Percentiles rank a stretch among this genome's conserved stretches.
Conservation (phyloP, 2,888 invertebrate species). For the Papilio gigon region DNA sequence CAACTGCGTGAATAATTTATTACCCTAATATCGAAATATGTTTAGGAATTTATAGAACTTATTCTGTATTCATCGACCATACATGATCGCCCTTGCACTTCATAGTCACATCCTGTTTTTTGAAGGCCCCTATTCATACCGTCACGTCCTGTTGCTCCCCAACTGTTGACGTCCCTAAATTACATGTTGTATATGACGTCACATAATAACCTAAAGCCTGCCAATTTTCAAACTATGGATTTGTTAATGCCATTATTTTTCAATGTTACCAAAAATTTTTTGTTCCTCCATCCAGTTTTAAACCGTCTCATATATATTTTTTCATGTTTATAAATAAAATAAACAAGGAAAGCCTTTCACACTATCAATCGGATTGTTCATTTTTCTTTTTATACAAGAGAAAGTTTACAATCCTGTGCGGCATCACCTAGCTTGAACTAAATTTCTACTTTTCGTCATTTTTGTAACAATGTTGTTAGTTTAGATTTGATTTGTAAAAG, state of each 20-base stretch:
- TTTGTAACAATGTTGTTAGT: not conserved
- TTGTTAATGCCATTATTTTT: no score
- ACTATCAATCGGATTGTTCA: not conserved
- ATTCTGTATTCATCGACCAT: constrained; percentile 32
- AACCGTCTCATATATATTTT: no score
- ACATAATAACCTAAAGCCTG: constrained; percentile 45
- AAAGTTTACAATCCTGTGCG: constrained; percentile 2
- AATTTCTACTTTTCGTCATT: not conserved
- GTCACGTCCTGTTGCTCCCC: constrained; percentile 47
- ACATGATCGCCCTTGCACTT: constrained; percentile 52
- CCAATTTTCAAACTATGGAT: not conserved
- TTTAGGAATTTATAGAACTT: not conserved
- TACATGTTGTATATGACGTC: constrained; percentile 35
- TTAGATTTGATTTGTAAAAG: not conserved
- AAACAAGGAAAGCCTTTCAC: not conserved
- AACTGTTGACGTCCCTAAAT: constrained; percentile 30
- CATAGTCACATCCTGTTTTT: constrained; percentile 50
- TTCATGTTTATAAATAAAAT: not conserved
- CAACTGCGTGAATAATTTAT: not conserved
- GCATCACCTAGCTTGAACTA: not conserved
- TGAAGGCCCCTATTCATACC: constrained; percentile 48
- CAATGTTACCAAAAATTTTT: no score
- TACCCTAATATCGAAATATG: not conserved
- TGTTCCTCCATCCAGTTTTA: no score
- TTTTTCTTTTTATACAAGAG: constrained; percentile 2